Percentiles rank a stretch among this genome's conserved stretches.
Evolutionary conservation across 2,797 vertebrate genomes (phyloP).

Genomic region (Acridotheres tristis): DNA sequence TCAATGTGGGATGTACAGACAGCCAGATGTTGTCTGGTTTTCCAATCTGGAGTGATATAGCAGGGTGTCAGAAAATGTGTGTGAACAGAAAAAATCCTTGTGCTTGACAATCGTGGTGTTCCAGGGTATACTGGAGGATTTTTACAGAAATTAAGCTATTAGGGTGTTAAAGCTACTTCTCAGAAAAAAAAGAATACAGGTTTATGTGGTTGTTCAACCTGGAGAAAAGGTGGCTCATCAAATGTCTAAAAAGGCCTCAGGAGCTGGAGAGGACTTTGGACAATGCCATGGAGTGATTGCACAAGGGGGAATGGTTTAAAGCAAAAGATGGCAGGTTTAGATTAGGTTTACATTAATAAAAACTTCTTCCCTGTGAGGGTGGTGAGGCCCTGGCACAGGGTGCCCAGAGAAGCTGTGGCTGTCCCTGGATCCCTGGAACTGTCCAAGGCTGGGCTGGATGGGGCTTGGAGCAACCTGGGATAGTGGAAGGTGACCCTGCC

Average conservation of each 20-base stretch:
- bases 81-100: neutral
- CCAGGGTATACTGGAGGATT: neutral
- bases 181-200: neutral
- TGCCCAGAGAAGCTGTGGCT: neutral
- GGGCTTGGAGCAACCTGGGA: neutral
- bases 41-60: neutral
- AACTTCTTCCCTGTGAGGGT: neutral
- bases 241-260: neutral
- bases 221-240: neutral
- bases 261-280: neutral
- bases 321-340: neutral
- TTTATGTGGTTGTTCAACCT: neutral
- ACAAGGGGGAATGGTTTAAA: neutral
- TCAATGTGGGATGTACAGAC: neutral
- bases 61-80: neutral
- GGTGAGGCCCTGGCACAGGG: accelerated
- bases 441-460: accelerated
- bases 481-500: neutral
- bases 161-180: neutral
- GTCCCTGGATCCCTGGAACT: neutral
- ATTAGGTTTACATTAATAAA: neutral
- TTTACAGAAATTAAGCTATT: neutral
- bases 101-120: neutral
- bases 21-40: neutral
- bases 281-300: neutral